Percentiles rank a stretch among this genome's conserved stretches.
These are phyloP conservation scores for Ips typographus DNA, from an alignment of 1,140 invertebrate genomes.

Conservation along the genomic window DNA sequence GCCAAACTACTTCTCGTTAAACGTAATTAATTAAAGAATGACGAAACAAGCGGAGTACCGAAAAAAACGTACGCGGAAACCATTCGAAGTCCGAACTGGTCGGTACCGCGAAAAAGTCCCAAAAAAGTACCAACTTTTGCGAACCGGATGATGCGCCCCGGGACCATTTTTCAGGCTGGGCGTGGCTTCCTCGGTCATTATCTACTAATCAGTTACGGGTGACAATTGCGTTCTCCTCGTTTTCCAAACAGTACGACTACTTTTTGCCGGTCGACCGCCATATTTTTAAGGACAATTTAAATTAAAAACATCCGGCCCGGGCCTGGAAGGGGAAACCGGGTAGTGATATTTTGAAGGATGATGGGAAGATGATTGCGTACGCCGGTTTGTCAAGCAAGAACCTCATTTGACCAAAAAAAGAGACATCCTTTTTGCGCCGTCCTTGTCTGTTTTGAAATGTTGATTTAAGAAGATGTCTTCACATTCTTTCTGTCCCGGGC, in stretches of 20 bases:
- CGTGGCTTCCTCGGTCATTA: constrained; percentile 40
- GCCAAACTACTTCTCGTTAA: constrained; percentile 11
- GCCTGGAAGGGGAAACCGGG: constrained; percentile 6
- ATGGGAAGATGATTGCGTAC: constrained; percentile 24
- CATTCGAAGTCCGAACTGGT: constrained; percentile 29
- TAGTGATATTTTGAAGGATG: constrained; percentile 35
- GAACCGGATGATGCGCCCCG: constrained; percentile 25
- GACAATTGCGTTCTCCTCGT: constrained; percentile 40
- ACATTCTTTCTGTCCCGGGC: constrained; percentile 6
- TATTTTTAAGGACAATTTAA: constrained; percentile 39
- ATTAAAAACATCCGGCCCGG: constrained; percentile 11
- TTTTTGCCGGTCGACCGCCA: constrained; percentile 39
- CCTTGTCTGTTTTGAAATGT: constrained; percentile 32
- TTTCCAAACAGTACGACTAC: constrained; percentile 22
- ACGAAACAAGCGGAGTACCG: constrained; percentile 4
- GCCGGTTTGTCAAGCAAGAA: constrained; percentile 20
- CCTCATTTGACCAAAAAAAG: constrained; percentile 21
- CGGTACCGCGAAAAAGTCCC: constrained; percentile 24
- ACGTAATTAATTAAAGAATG: constrained; percentile 28
- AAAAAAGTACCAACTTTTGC: constrained; percentile 25
- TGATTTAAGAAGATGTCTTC: constrained; percentile 33
- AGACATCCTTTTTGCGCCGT: constrained; percentile 19
- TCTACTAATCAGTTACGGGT: constrained; percentile 43
- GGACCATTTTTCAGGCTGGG: constrained; percentile 23
- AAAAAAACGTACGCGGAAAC: constrained; percentile 29